These are phyloP conservation scores for Vimba vimba DNA, from an alignment of 2,113 vertebrate species.

Conservation along the genomic window DNA sequence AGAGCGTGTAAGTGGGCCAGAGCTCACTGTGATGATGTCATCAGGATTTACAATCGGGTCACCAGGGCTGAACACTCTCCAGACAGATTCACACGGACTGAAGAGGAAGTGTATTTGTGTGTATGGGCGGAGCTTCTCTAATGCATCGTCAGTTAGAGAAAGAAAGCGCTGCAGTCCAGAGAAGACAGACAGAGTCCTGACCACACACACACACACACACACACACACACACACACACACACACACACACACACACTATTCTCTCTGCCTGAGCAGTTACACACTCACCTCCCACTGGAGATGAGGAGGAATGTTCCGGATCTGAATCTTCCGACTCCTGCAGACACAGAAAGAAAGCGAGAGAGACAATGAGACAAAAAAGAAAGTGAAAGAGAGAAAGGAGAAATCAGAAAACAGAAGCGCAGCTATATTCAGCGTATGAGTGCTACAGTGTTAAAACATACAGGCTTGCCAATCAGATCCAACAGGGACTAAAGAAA, in stretches of 20 bases:
- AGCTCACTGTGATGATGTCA: constrained; percentile 18
- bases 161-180: not conserved
- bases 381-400: constrained; percentile 15
- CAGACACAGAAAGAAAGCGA: constrained; percentile 27
- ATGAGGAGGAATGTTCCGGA: constrained; percentile 87
- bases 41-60: constrained; percentile 17
- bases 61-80: constrained; percentile 1
- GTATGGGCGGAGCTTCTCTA: not conserved
- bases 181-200: not conserved
- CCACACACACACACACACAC: constrained; percentile 37
- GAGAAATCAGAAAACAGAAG: not conserved
- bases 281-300: constrained; percentile 88
- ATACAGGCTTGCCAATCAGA: not conserved
- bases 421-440: not conserved
- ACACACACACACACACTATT: constrained; percentile 36
- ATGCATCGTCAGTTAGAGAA: not conserved
- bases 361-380: constrained; percentile 7
- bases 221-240: constrained; percentile 39
- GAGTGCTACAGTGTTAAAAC: not conserved
- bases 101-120: constrained; percentile 3
- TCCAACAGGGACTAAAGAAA: constrained; percentile 6
- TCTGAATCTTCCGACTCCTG: constrained; percentile 89
- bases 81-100: constrained; percentile 5
- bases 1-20: constrained; percentile 46
- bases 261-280: not conserved